Evolutionary conservation across 2,888 invertebrate genomes (phyloP).

Genomic region (Hesperia comma): DNA sequence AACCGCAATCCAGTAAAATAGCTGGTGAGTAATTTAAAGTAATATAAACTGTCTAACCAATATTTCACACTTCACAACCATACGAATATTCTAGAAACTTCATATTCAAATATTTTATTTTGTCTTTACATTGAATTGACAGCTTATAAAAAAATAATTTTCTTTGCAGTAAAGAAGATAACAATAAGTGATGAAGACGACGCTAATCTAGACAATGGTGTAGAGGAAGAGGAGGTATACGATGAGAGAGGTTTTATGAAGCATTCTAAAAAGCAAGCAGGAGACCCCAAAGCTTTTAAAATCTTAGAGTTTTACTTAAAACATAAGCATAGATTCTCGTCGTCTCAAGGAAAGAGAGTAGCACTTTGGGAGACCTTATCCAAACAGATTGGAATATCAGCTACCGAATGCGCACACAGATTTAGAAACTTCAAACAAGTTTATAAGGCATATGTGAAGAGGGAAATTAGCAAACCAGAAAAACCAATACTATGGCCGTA

Average conservation of each 20-base stretch:
- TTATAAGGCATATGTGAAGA: constrained; percentile 65
- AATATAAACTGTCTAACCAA: neutral
- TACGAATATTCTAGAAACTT: no score
- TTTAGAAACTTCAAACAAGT: constrained; percentile 72
- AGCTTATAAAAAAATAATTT: constrained; percentile 2
- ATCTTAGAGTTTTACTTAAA: constrained; percentile 72
- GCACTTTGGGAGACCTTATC: constrained; percentile 64
- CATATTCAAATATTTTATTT: no score
- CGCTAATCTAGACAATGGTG: constrained; percentile 46
- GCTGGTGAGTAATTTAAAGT: constrained; percentile 52
- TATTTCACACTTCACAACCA: no score
- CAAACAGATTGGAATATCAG: constrained; percentile 61
- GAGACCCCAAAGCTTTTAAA: constrained; percentile 67
- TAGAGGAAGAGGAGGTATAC: constrained; percentile 57
- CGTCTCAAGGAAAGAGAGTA: constrained; percentile 60
- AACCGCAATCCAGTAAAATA: constrained; percentile 50
- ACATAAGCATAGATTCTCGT: constrained; percentile 69
- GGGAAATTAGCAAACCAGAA: constrained; percentile 72
- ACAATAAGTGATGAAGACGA: constrained; percentile 52
- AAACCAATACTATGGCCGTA: constrained; percentile 75
- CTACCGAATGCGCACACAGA: constrained; percentile 68
- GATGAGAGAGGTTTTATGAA: constrained; percentile 59
- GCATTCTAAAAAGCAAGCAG: constrained; percentile 50
- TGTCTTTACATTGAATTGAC: no score
- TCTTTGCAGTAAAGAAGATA: constrained; percentile 63